Evolutionary conservation across 2,113 vertebrate genomes (phyloP).

Genomic region (Carassius carassius): DNA sequence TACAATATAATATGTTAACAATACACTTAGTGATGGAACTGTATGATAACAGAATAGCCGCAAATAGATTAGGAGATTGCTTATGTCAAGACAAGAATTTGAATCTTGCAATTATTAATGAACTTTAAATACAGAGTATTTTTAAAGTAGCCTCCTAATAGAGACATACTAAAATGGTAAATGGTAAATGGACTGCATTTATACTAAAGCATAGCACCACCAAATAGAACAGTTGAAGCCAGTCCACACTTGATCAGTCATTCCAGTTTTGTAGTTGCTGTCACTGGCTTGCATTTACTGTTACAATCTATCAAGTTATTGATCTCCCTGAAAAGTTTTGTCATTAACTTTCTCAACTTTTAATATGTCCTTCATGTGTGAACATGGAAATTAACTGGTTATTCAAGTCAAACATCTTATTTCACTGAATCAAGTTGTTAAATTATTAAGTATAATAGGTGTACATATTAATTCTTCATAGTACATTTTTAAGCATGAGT

Average conservation of each 20-base stretch:
- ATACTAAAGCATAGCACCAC: constrained; percentile 36
- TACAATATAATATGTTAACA: background rate
- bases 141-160: background rate
- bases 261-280: background rate
- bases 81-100: background rate
- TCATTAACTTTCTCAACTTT: background rate
- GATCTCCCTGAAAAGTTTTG: background rate
- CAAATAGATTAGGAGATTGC: background rate
- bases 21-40: background rate
- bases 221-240: background rate
- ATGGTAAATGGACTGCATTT: too few species aligned
- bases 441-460: background rate
- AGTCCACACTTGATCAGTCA: background rate
- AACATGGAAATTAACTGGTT: background rate
- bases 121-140: background rate
- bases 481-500: background rate
- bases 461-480: background rate
- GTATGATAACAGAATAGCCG: background rate
- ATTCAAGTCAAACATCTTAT: background rate
- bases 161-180: too few species aligned
- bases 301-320: background rate
- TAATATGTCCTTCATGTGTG: background rate
- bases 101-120: background rate
- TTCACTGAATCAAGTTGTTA: background rate
- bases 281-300: background rate